Evolutionary conservation across 2,888 invertebrate species (phyloP).

Genomic region (Leptopterna dolabrata): DNA sequence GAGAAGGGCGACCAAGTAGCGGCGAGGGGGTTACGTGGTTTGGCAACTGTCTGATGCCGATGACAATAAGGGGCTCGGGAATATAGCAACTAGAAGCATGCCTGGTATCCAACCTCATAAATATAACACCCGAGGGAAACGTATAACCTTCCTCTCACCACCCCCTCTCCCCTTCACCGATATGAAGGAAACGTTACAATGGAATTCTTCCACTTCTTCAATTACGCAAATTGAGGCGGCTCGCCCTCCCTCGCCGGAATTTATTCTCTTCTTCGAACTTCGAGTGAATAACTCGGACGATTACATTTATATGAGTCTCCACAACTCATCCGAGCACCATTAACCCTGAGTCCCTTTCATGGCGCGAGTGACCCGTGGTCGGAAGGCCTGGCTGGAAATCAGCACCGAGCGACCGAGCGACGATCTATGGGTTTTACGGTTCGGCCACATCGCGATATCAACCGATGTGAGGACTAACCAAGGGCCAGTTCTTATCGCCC

Average conservation of each 20-base stretch:
- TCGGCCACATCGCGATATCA: too few species aligned
- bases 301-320: background rate
- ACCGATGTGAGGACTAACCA: too few species aligned
- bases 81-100: constrained; percentile 24
- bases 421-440: too few species aligned
- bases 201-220: constrained; percentile 37
- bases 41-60: constrained; percentile 34
- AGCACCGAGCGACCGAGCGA: too few species aligned
- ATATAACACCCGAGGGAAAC: constrained; percentile 17
- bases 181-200: constrained; percentile 40
- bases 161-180: background rate
- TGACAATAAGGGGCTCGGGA: constrained; percentile 20
- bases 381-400: too few species aligned
- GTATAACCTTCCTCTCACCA: background rate
- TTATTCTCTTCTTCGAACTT: background rate
- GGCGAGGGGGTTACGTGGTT: background rate
- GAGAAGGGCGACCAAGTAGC: background rate
- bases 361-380: too few species aligned
- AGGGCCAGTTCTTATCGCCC: too few species aligned
- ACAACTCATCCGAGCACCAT: background rate
- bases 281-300: background rate
- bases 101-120: constrained; percentile 33
- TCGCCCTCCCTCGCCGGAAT: background rate
- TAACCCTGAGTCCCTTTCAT: too few species aligned
- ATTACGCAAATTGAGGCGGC: constrained; percentile 30